Percentiles rank a stretch among this genome's conserved stretches.
These are phyloP conservation scores for Volucella bombylans DNA, from an alignment of 2,888 invertebrate species.

Conservation along the genomic window DNA sequence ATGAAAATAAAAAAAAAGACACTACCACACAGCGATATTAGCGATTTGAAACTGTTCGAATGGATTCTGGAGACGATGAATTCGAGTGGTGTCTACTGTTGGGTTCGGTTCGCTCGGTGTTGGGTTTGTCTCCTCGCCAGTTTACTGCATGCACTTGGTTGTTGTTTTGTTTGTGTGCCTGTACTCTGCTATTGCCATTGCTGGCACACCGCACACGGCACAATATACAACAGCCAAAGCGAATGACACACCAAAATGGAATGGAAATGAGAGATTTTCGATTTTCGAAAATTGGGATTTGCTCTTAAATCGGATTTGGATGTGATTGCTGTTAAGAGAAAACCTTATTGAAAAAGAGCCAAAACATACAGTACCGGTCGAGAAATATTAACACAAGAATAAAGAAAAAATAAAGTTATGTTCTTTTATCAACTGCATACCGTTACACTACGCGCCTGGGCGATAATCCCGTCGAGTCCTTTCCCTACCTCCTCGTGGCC, in stretches of 20 bases:
- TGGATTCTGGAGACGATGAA: conserved; percentile 56
- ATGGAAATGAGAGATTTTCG: conserved; percentile 35
- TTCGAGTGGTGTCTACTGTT: conserved; percentile 35
- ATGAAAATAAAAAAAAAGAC: conserved; percentile 42
- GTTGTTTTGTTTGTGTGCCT: conserved; percentile 47
- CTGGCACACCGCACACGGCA: not conserved
- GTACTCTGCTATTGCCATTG: not conserved
- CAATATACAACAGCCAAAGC: conserved; percentile 29
- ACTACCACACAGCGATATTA: conserved; percentile 63
- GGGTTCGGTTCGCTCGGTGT: conserved; percentile 8
- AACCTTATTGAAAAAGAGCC: not conserved
- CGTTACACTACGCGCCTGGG: too few relatives aligned
- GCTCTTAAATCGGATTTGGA: conserved; percentile 44
- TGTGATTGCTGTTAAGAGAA: not conserved
- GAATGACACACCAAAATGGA: conserved; percentile 45
- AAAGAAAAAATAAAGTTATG: too few relatives aligned
- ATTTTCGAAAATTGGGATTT: conserved; percentile 13
- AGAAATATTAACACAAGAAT: not conserved
- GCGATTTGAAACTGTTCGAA: conserved; percentile 69
- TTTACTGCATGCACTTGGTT: conserved; percentile 34
- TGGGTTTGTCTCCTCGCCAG: too few relatives aligned
- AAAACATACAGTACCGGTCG: not conserved
- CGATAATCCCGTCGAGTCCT: too few relatives aligned
- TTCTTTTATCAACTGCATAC: too few relatives aligned
- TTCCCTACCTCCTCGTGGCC: too few relatives aligned